Base-by-base conservation (phyloP, 2,113 vertebrate genomes). In the Scartelaos histophorus region DNA sequence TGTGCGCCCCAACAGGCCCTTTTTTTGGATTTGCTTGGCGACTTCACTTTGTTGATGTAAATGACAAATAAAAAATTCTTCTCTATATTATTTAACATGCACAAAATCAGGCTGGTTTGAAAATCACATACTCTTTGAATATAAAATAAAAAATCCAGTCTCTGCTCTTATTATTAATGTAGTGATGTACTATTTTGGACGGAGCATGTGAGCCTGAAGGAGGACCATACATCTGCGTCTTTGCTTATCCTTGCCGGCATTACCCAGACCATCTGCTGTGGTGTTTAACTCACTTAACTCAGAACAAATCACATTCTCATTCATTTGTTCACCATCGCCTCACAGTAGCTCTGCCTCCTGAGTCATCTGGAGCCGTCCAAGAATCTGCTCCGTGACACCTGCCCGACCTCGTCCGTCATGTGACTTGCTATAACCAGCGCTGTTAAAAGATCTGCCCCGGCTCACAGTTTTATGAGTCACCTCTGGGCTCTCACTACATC, bases 261-360 rank as follows among this genome's bases (percentile, higher is more conserved):
- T 67, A 49, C 2, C 62, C 72, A 69, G 24, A 75, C 68, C 65
- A 66, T 76, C 73, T 75, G 74, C 57, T 46, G 57, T 47, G 13
- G 60, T 66, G 43, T 70, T 76, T 70, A 72, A 65, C 2, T 75
- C 25, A 12, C 71, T 78, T 60, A 68, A 82, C 66, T 66, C 56
- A 22, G 34, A 82, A 46, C 70, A 80, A 78, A 70, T 70, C 49
- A n/a, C 13, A 12, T 67, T 75, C 56, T 68, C 65, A 46, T 78
- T 79, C 5, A 61, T 71, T 73, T 62, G 49, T 67, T 61, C n/a
- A 25, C 57, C 71, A 60, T 71, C 66, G 17, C 78, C 38, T 47
- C 78, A 17, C 66, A 67, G 29, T 60, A 54, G 61, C 65, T 34
- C 29, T 75, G 24, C 56, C 9, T 17, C 21, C 66, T 19, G 43